phyloP scores from a whole-genome alignment of 2,888 invertebrate species.

The Leptothorax acervorum region DNA sequence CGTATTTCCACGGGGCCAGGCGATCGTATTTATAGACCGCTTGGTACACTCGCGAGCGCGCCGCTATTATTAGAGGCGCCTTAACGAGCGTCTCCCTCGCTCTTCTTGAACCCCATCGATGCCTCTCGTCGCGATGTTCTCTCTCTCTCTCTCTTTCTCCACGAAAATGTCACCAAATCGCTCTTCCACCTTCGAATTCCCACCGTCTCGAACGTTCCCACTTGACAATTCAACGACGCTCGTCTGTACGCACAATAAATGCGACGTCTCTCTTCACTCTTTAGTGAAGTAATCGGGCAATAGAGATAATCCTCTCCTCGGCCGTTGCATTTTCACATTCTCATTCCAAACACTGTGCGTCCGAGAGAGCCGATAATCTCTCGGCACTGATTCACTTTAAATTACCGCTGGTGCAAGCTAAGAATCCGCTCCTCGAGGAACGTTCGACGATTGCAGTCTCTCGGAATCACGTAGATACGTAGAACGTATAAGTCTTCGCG shows the following conservation, averaged over 20 bases:
- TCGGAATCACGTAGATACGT: neutral
- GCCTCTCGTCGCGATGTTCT: constrained; percentile 28
- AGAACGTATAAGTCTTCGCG: neutral
- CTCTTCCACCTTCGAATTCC: constrained; percentile 29
- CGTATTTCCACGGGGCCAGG: constrained; percentile 77
- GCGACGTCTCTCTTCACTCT: neutral
- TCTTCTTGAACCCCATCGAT: constrained; percentile 58
- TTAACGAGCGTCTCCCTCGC: constrained; percentile 70
- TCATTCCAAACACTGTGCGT: constrained; percentile 22
- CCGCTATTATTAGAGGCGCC: constrained; percentile 79
- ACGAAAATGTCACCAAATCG: constrained; percentile 36
- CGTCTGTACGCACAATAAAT: neutral
- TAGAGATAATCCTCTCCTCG: constrained; percentile 24
- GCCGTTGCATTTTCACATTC: neutral
- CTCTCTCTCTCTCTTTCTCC: neutral
- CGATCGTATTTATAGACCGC: constrained; percentile 76
- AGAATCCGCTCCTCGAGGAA: neutral
- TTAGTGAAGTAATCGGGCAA: neutral
- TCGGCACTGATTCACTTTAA: neutral
- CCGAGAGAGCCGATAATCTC: neutral
- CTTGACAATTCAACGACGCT: neutral
- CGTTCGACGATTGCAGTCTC: neutral
- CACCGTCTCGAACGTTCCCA: neutral
- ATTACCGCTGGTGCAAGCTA: neutral
- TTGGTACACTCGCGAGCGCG: constrained; percentile 74